phyloP scores from a whole-genome alignment of 2,888 invertebrate genomes.

The Fissipunctia ypsillon region DNA sequence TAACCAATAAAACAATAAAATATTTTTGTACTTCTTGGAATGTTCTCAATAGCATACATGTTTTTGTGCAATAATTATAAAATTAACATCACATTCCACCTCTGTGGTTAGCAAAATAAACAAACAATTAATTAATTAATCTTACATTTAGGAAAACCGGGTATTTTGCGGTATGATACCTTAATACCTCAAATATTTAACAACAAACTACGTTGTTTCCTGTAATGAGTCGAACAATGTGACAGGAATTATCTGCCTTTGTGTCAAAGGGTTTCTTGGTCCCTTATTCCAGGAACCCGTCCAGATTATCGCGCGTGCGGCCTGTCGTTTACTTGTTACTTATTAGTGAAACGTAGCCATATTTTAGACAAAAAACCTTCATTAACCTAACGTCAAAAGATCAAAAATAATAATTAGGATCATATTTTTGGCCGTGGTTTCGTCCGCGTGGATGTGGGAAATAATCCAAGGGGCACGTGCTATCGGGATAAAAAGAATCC shows the following conservation, averaged over 20 bases:
- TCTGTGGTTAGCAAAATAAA: constrained; percentile 19
- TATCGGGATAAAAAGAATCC: background rate
- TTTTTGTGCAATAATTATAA: background rate
- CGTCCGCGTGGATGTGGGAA: background rate
- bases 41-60: background rate
- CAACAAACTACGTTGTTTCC: constrained; percentile 44
- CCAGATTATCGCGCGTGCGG: constrained; percentile 61
- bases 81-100: background rate
- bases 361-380: constrained; percentile 59
- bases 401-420: constrained; percentile 45
- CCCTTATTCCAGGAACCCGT: constrained; percentile 46
- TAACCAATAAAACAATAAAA: background rate
- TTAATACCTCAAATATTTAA: constrained; percentile 50
- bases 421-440: background rate
- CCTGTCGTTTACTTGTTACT: constrained; percentile 62
- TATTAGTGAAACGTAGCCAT: constrained; percentile 58
- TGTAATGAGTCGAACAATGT: constrained; percentile 57
- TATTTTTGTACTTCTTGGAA: background rate
- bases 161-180: constrained; percentile 27
- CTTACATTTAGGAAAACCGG: constrained; percentile 19
- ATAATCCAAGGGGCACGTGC: background rate
- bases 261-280: constrained; percentile 52
- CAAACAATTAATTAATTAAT: constrained; percentile 32
- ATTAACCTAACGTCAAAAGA: constrained; percentile 46
- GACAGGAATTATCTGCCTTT: constrained; percentile 52